phyloP scores from a whole-genome alignment of 2,113 vertebrate species.

The Microcebus murinus region DNA sequence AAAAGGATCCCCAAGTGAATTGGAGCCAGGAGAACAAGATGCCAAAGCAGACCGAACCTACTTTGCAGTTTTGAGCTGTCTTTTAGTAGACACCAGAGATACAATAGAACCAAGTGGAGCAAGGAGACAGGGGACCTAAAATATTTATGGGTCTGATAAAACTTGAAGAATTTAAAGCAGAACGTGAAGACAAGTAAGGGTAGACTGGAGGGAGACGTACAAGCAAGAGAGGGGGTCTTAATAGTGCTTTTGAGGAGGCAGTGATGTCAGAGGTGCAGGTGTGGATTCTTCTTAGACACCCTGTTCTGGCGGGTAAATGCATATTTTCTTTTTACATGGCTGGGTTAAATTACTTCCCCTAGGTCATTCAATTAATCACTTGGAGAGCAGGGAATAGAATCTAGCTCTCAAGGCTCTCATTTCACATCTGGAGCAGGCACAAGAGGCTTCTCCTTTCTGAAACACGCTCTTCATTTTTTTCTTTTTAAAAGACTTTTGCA shows the following conservation, averaged over 20 bases:
- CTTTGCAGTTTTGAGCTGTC: not conserved
- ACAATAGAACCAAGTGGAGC: not conserved
- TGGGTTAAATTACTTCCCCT: conserved; percentile 76
- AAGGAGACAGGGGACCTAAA: not conserved
- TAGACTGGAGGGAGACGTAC: not conserved
- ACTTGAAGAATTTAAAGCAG: not conserved
- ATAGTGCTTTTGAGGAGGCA: not conserved
- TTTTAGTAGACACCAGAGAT: not conserved
- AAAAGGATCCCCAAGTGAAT: not conserved
- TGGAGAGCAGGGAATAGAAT: conserved; percentile 63
- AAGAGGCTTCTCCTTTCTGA: conserved; percentile 49
- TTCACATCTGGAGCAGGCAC: conserved; percentile 72
- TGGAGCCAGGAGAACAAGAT: not conserved
- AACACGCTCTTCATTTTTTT: not conserved
- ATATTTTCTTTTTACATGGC: conserved; percentile 67
- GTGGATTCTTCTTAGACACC: conserved; percentile 46
- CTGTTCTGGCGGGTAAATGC: conserved; percentile 40
- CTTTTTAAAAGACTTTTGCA: not conserved
- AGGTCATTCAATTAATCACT: conserved; percentile 79
- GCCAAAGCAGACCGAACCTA: not conserved
- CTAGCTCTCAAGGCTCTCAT: conserved; percentile 40
- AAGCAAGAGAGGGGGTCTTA: not conserved
- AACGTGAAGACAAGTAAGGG: not conserved
- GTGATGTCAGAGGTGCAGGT: conserved; percentile 66
- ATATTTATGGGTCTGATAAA: conserved; percentile 41